phyloP scores from a whole-genome alignment of 1,140 invertebrate genomes.

The Orussus abietinus region DNA sequence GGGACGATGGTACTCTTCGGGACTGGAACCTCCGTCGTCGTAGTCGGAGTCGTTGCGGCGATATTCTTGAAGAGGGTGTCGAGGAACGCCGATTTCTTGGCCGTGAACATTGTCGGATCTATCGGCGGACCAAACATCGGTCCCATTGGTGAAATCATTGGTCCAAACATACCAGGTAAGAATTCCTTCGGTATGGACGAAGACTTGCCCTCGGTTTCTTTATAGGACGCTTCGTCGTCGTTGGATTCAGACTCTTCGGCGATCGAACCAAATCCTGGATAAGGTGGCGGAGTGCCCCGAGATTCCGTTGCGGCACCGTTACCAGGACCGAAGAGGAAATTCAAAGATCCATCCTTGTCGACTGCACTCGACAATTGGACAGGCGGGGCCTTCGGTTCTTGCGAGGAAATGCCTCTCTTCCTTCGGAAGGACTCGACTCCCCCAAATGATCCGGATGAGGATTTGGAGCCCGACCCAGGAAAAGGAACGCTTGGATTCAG shows the following conservation, averaged over 20 bases:
- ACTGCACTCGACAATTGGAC: too few relatives aligned
- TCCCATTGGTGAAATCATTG: conserved; percentile 19
- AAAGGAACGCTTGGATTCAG: too few relatives aligned
- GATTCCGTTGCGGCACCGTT: conserved; percentile 10
- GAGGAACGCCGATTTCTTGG: conserved; percentile 41
- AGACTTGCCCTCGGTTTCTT: background rate
- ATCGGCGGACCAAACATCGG: conserved; percentile 21
- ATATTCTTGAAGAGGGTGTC: conserved; percentile 42
- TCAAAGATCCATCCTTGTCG: background rate
- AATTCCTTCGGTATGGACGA: conserved; percentile 23
- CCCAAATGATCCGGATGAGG: background rate
- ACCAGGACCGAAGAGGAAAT: conserved; percentile 3
- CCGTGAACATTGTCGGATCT: conserved; percentile 36
- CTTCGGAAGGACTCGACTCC: conserved; percentile 11
- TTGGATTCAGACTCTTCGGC: conserved; percentile 28
- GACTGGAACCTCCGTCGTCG: conserved; percentile 21
- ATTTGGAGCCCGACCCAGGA: background rate
- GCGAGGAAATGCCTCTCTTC: conserved; percentile 26
- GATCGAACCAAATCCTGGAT: conserved; percentile 33
- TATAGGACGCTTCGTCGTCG: background rate
- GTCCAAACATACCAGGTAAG: conserved; percentile 27
- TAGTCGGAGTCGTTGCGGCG: conserved; percentile 27
- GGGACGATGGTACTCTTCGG: conserved; percentile 43
- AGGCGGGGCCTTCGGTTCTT: too few relatives aligned
- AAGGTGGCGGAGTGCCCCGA: conserved; percentile 26